These are phyloP conservation scores for Hydractinia echinata DNA, from an alignment of 30 jellyfish, hydroid and myxozoan genomes.

Conservation along the genomic window DNA sequence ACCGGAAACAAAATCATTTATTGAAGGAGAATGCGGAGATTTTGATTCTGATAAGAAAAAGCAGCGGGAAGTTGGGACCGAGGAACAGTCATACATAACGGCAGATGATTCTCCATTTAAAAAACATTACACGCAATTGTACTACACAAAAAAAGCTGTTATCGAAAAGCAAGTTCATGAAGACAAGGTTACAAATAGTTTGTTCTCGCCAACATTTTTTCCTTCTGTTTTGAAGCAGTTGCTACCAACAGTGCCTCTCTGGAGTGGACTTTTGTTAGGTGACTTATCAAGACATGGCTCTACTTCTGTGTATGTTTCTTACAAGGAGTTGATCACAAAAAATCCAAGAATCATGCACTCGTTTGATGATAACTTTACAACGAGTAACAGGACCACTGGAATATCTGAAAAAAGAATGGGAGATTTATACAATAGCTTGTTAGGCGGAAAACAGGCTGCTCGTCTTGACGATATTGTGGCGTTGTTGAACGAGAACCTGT, in stretches of 20 bases:
- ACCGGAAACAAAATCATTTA: neutral
- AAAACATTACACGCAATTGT: neutral
- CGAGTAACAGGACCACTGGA: slow-evolving; percentile 22
- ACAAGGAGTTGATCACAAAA: neutral
- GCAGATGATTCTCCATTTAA: neutral
- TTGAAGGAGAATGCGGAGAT: neutral
- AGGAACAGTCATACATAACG: neutral
- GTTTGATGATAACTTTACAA: neutral
- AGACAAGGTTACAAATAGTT: neutral
- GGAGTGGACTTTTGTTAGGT: slow-evolving; percentile 32
- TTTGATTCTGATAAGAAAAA: neutral
- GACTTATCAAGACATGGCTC: slow-evolving; percentile 32
- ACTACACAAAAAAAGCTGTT: neutral
- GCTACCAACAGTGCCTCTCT: slow-evolving; percentile 28
- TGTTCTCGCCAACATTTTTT: neutral
- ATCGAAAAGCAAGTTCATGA: neutral
- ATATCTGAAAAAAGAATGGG: slow-evolving; percentile 37
- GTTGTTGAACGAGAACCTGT: slow-evolving; percentile 8
- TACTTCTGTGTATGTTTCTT: neutral
- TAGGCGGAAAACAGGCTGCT: slow-evolving; percentile 16
- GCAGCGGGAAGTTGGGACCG: neutral
- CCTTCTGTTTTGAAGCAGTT: neutral
- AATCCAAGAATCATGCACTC: neutral
- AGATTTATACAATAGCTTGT: slow-evolving; percentile 12
- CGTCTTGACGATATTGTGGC: slow-evolving; percentile 29